Evolutionary conservation across 2,113 vertebrate species (phyloP).

Genomic region (Engystomops pustulosus): DNA sequence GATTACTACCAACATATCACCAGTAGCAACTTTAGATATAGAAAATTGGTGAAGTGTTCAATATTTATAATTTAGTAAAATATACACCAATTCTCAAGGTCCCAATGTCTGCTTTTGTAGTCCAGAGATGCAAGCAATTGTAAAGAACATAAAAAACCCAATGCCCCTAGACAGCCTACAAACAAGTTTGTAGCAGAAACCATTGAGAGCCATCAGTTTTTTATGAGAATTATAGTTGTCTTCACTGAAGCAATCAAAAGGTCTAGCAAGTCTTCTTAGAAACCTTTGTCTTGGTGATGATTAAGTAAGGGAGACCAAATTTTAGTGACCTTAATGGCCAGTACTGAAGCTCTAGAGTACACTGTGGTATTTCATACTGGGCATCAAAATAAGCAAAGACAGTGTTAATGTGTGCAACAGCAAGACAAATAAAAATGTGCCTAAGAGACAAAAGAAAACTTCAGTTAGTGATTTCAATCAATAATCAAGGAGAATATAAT

Average conservation of each 20-base stretch:
- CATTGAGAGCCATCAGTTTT: neutral
- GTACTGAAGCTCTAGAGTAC: constrained; percentile 80
- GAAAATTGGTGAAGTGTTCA: too few relatives aligned
- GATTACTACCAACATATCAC: too few relatives aligned
- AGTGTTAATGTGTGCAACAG: constrained; percentile 80
- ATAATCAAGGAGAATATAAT: too few relatives aligned
- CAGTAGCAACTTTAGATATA: too few relatives aligned
- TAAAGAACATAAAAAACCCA: too few relatives aligned
- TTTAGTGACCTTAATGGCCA: constrained; percentile 85
- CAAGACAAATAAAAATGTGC: constrained; percentile 89
- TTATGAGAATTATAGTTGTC: neutral
- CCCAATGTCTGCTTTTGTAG: too few relatives aligned
- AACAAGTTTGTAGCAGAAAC: too few relatives aligned
- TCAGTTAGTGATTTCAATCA: too few relatives aligned
- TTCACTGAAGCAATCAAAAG: neutral
- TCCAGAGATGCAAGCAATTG: too few relatives aligned
- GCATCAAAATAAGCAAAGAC: constrained; percentile 83
- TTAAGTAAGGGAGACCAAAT: constrained; percentile 83
- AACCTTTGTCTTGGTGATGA: constrained; percentile 65
- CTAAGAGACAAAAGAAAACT: constrained; percentile 69
- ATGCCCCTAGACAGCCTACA: too few relatives aligned
- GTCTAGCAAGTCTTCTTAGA: constrained; percentile 76
- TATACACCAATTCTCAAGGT: too few relatives aligned
- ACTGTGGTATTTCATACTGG: constrained; percentile 78
- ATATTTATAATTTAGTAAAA: too few relatives aligned